These are phyloP conservation scores for Zaprionus obscuricornis DNA, from an alignment of 2,888 invertebrate genomes.

Conservation along the genomic window DNA sequence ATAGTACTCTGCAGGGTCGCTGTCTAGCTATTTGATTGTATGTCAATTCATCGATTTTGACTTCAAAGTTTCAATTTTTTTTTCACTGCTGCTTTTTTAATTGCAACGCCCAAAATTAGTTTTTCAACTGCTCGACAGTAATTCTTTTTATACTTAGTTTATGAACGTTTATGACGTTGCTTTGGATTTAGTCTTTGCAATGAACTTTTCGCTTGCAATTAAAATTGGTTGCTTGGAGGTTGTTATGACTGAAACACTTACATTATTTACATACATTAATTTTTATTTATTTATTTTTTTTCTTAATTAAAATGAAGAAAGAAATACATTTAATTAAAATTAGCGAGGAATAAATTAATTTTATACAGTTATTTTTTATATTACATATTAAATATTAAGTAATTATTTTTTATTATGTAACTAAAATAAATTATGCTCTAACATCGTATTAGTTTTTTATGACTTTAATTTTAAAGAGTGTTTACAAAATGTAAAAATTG, in stretches of 20 bases:
- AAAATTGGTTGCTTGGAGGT: conserved; percentile 47
- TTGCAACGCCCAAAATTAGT: conserved; percentile 63
- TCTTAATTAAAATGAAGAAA: too few relatives aligned
- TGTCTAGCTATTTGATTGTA: conserved; percentile 67
- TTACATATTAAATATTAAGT: too few relatives aligned
- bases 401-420: too few relatives aligned
- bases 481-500: too few relatives aligned
- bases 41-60: conserved; percentile 66
- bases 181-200: conserved; percentile 19
- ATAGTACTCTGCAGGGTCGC: conserved; percentile 66
- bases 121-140: conserved; percentile 56
- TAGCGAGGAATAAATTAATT: too few relatives aligned
- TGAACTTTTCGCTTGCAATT: conserved; percentile 58
- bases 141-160: conserved; percentile 31
- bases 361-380: too few relatives aligned
- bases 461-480: too few relatives aligned
- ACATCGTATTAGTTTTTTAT: too few relatives aligned
- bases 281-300: conserved; percentile 7
- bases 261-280: conserved; percentile 6
- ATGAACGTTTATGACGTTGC: conserved; percentile 64
- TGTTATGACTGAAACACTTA: conserved; percentile 9
- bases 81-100: conserved; percentile 35
- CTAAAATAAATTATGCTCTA: too few relatives aligned
- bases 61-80: conserved; percentile 20
- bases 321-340: too few relatives aligned